Conservation (phyloP, 2,888 invertebrate species). For the Agrilus biguttatus region DNA sequence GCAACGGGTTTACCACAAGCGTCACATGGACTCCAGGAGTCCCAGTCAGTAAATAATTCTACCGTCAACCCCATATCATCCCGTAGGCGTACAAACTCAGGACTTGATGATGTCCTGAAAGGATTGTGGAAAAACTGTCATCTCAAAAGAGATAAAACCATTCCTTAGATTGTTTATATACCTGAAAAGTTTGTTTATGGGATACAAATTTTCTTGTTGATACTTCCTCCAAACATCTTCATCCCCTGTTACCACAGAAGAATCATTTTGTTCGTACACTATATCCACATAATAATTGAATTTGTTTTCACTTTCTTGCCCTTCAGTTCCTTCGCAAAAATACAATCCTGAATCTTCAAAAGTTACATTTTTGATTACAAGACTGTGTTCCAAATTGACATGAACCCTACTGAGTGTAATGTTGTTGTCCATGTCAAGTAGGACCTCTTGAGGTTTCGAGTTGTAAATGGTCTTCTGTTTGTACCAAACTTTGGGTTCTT, state of each 20-base stretch:
- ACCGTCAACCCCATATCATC: conserved; percentile 28
- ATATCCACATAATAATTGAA: conserved; percentile 36
- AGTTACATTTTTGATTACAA: conserved; percentile 31
- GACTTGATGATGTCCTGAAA: conserved; percentile 22
- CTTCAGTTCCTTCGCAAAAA: conserved; percentile 32
- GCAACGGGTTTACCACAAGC: conserved; percentile 28
- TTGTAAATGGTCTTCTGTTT: conserved; percentile 27
- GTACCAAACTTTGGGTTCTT: conserved; percentile 36
- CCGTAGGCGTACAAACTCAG: conserved; percentile 30
- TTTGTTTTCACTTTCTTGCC: conserved; percentile 27
- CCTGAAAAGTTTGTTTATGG: conserved; percentile 33
- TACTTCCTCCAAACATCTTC: conserved; percentile 36
- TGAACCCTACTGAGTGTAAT: conserved; percentile 28
- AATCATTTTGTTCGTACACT: conserved; percentile 8
- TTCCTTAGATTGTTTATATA: conserved; percentile 5
- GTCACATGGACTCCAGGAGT: conserved; percentile 38
- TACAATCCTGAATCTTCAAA: conserved; percentile 34
- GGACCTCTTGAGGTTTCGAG: conserved; percentile 26
- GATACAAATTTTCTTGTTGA: conserved; percentile 29
- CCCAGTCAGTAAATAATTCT: conserved; percentile 37
- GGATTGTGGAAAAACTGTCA: no score
- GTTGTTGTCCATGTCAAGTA: conserved; percentile 34
- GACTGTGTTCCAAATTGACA: conserved; percentile 30
- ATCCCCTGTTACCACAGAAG: conserved; percentile 28
- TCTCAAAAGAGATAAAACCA: no score